phyloP scores from a whole-genome alignment of 2,797 vertebrate genomes.

The Eulemur rubriventer region DNA sequence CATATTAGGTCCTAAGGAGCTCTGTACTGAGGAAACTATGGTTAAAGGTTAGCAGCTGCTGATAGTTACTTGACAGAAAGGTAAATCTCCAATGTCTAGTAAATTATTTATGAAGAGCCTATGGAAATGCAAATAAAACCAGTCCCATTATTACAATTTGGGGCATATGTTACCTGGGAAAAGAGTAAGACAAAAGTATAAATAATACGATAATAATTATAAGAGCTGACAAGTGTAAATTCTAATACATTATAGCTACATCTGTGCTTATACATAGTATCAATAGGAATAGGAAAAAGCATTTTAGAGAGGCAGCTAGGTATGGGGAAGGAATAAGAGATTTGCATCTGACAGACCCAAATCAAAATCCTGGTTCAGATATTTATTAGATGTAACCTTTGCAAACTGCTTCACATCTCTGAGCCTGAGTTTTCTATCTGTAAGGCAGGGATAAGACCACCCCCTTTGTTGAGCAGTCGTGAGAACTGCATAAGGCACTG shows the following conservation, averaged over 20 bases:
- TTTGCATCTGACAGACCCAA: not conserved
- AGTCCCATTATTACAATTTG: not conserved
- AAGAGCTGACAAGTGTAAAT: not conserved
- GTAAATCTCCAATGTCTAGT: not conserved
- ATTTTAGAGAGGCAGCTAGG: not conserved
- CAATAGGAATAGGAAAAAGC: not conserved
- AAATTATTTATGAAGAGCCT: not conserved
- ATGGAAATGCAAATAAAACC: not conserved
- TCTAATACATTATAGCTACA: not conserved
- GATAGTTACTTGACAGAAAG: not conserved
- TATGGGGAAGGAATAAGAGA: not conserved
- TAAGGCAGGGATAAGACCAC: not conserved
- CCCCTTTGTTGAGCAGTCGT: not conserved
- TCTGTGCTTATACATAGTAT: not conserved
- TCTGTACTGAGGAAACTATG: not conserved
- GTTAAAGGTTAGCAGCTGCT: not conserved
- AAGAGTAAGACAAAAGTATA: not conserved
- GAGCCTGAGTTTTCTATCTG: not conserved
- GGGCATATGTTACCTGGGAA: not conserved
- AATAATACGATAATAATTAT: not conserved
- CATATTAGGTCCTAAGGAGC: not conserved
- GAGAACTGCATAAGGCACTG: not conserved
- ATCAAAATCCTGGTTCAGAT: not conserved
- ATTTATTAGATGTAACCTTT: not conserved
- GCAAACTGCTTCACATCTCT: not conserved